A percentile compares a stretch with the other conserved stretches of the same genome.
Evolutionary conservation across 2,797 vertebrate genomes (phyloP).

Genomic region (Valencia hispanica): DNA sequence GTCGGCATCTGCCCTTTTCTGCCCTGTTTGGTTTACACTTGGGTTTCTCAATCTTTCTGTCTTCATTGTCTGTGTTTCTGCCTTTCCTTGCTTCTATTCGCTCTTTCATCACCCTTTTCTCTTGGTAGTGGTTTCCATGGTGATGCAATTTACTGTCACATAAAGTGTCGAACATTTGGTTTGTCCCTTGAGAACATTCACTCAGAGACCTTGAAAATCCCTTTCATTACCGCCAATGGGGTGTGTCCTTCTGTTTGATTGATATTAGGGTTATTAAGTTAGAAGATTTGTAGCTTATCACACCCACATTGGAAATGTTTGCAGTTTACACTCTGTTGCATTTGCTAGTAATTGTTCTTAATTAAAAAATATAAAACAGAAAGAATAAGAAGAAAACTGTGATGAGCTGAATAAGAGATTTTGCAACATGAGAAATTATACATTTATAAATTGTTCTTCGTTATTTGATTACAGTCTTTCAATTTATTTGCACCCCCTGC

Average conservation of each 20-base stretch:
- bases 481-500: slow-evolving; percentile 55
- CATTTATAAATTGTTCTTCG: slow-evolving; percentile 23
- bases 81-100: slow-evolving; percentile 33
- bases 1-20: slow-evolving; percentile 12
- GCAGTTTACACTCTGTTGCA: slow-evolving; percentile 36
- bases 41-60: slow-evolving; percentile 10
- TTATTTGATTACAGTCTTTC: slow-evolving; percentile 11
- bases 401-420: slow-evolving; percentile 4
- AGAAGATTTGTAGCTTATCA: slow-evolving; percentile 49
- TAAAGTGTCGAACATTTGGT: slow-evolving; percentile 63
- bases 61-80: slow-evolving; percentile 21
- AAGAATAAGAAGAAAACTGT: slow-evolving; percentile 8
- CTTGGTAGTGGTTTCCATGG: slow-evolving; percentile 79
- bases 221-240: slow-evolving; percentile 44
- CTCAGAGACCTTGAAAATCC: slow-evolving; percentile 60
- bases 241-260: slow-evolving; percentile 51
- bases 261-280: slow-evolving; percentile 55
- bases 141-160: slow-evolving; percentile 73
- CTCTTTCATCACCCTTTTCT: slow-evolving; percentile 63
- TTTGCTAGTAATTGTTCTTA: slow-evolving; percentile 37
- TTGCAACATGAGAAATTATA: slow-evolving; percentile 10
- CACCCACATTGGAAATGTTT: slow-evolving; percentile 42
- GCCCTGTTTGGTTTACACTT: slow-evolving; percentile 2
- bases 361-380: slow-evolving; percentile 41
- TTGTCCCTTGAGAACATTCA: slow-evolving; percentile 65